phyloP scores from a whole-genome alignment of 92 coral and sea anemone genomes.

The Porites lobata region DNA sequence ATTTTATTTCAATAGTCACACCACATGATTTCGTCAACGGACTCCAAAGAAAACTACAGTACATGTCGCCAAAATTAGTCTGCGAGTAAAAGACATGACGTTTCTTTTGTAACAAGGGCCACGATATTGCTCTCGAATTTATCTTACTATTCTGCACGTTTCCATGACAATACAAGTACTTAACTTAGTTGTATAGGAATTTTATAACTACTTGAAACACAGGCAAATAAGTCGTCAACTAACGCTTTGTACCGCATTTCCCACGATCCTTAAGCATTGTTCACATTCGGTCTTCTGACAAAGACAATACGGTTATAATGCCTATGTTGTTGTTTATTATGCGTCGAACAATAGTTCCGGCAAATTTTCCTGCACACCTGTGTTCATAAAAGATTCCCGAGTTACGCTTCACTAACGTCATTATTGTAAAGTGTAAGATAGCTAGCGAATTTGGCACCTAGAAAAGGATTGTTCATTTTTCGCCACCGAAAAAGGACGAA shows the following conservation, averaged over 20 bases:
- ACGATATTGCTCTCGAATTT: not conserved
- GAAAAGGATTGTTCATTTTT: constrained; percentile 38
- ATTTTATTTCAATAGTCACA: not conserved
- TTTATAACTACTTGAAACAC: not conserved
- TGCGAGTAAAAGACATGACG: too few relatives aligned
- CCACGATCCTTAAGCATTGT: constrained; percentile 54
- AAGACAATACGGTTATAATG: constrained; percentile 17
- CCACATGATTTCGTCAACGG: not conserved
- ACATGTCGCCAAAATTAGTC: too few relatives aligned
- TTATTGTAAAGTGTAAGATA: constrained; percentile 33
- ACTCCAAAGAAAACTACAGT: too few relatives aligned
- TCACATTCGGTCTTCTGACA: constrained; percentile 32
- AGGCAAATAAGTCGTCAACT: not conserved
- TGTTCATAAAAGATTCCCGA: constrained; percentile 30
- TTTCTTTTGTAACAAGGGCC: too few relatives aligned
- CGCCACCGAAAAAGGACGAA: constrained; percentile 4
- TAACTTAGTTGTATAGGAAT: constrained; percentile 20
- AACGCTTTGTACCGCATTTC: constrained; percentile 7
- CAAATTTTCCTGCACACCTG: constrained; percentile 54
- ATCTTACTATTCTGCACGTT: not conserved
- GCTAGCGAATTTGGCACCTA: constrained; percentile 43
- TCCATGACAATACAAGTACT: not conserved
- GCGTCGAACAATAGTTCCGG: constrained; percentile 20
- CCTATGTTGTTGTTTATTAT: constrained; percentile 41
- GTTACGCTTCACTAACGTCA: constrained; percentile 36